A percentile compares a stretch with the other conserved stretches of the same genome.
phyloP scores from a whole-genome alignment of 2,113 vertebrate species.

The Syngnathus floridae region DNA sequence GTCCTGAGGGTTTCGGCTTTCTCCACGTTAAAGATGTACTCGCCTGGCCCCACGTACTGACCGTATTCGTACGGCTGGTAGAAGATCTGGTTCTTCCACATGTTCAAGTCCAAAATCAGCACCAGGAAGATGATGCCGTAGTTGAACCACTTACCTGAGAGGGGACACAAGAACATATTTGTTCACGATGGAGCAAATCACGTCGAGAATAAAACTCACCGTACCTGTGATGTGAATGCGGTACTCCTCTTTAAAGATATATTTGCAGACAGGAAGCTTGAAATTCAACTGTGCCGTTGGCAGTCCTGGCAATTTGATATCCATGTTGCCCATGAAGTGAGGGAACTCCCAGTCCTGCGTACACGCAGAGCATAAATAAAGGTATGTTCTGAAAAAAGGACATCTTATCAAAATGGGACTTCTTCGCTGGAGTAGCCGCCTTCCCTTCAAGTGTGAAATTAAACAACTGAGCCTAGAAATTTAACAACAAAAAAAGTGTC shows the following conservation, averaged over 20 bases:
- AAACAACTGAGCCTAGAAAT: background rate
- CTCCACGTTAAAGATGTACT: conserved; percentile 95
- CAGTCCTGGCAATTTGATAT: conserved; percentile 93
- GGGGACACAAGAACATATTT: conserved; percentile 12
- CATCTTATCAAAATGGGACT: too few species aligned
- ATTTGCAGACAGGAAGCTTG: conserved; percentile 86
- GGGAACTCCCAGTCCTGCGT: conserved; percentile 96
- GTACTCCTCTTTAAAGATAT: conserved; percentile 92
- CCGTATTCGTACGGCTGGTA: conserved; percentile 96
- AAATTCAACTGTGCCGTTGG: conserved; percentile 89
- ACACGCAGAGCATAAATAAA: background rate
- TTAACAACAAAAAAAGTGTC: background rate
- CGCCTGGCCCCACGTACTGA: conserved; percentile 90
- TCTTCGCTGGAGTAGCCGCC: background rate
- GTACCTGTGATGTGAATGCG: conserved; percentile 96
- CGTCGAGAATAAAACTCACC: too few species aligned
- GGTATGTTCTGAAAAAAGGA: too few species aligned
- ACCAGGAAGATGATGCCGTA: conserved; percentile 98
- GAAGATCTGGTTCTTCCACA: conserved; percentile 99
- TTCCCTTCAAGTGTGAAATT: background rate
- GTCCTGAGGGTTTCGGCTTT: conserved; percentile 81
- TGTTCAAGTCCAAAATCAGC: conserved; percentile 96
- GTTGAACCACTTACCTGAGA: conserved; percentile 98
- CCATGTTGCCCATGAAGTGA: conserved; percentile 96
- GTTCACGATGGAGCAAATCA: background rate